Evolutionary conservation across 2,888 invertebrate species (phyloP), one percentile per base, ranked within the genome.

Genomic region (Aplocera efformata): DNA sequence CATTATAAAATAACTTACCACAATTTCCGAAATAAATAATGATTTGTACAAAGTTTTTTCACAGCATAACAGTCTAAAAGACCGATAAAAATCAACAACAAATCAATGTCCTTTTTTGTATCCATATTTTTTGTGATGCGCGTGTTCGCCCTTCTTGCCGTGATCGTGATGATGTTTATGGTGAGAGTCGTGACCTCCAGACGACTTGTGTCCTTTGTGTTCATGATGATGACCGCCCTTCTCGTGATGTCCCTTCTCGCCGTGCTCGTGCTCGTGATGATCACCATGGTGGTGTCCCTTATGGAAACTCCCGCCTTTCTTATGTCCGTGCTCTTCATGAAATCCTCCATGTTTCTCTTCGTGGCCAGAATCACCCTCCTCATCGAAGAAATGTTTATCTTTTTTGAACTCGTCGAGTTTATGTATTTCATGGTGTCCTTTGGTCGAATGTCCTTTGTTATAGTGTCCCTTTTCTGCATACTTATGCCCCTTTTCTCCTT

Each of bases 391-490:
- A 66, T 94, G 92, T 67, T 96, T 95, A 63, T 95, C 93, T 74
- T 96, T 96, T 71, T 95, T 94, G 79, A 91, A 94, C 77, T 96
- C 96, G 73, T 96, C 94, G 46, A 94, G 79, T 67, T 96, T 96
- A 79, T 96, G 94, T 5, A 95, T 90, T 71, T 95, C 93, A 69
- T 96, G 96, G 55, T 94, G 94, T 41, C 96, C 95, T 74, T 96
- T 94, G 55, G 95, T 96, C 49, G 93, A 93, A 79, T 96, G 95
- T 0, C 96, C 96, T 67, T 96, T 96, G 50, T 94, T 94, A 73
- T 93, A 95, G 55, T 92, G 91, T 6, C 95, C 95, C 47, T 91
- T 90, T 58, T 92, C 92, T 53, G 88, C 90, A 61, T 90, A 91
- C 60, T 91, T 91, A 62, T 91, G 91, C 0, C 91, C 92, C 52